Evolutionary conservation across 2,113 vertebrate genomes (phyloP).

Genomic region (Platysternon megacephalum): DNA sequence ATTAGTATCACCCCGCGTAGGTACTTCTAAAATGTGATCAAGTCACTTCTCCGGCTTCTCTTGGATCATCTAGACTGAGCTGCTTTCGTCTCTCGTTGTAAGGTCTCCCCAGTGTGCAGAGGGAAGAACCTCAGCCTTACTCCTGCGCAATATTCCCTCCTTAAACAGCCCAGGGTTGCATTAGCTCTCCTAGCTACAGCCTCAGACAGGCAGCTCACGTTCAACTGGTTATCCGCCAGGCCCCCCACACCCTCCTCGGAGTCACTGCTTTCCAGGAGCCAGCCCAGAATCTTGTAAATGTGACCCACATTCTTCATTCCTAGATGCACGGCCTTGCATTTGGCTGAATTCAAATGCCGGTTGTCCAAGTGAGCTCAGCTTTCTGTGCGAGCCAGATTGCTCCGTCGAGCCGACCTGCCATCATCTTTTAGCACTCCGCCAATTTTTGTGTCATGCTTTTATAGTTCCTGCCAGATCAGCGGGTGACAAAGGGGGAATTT

Average conservation of each 20-base stretch:
- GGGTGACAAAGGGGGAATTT: not conserved
- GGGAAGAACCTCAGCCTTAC: not conserved
- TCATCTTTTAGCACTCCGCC: too few species aligned
- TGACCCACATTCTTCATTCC: not conserved
- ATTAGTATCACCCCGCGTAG: too few species aligned
- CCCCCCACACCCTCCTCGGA: not conserved
- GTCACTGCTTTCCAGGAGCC: not conserved
- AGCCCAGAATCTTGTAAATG: not conserved
- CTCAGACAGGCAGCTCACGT: too few species aligned
- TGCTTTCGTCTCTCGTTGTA: not conserved
- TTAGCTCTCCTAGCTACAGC: too few species aligned
- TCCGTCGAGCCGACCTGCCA: too few species aligned
- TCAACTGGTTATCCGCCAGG: too few species aligned
- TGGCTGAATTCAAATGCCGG: not conserved
- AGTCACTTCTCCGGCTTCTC: too few species aligned
- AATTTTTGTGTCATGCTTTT: too few species aligned
- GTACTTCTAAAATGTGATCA: too few species aligned
- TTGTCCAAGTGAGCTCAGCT: not conserved
- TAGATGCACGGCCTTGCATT: not conserved
- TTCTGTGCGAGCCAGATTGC: too few species aligned
- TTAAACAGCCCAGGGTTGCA: too few species aligned
- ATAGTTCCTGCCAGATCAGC: not conserved
- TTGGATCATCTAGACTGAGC: not conserved
- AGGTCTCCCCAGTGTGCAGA: not conserved
- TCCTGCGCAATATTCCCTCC: too few species aligned